Evolutionary conservation across 2,797 vertebrate species (phyloP).

Genomic region (Micropoecilia bifurca): DNA sequence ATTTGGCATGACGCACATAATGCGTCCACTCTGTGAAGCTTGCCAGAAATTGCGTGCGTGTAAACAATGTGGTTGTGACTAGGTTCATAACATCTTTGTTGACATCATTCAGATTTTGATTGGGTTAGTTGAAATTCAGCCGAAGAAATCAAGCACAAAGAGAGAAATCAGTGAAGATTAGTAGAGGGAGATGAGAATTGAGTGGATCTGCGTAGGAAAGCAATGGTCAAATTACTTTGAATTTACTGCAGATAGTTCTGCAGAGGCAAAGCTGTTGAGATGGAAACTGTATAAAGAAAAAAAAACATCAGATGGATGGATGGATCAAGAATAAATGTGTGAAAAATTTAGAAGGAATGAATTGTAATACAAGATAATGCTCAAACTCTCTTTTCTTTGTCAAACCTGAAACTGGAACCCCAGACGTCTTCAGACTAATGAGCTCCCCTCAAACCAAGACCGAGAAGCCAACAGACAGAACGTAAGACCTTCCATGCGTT

Average conservation of each 20-base stretch:
- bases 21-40: not conserved
- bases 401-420: not conserved
- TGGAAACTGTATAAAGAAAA: not conserved
- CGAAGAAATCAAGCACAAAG: not conserved
- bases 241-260: not conserved
- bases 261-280: not conserved
- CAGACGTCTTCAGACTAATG: not conserved
- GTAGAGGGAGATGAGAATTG: not conserved
- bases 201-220: not conserved
- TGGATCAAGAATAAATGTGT: not conserved
- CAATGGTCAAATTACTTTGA: not conserved
- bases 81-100: not conserved
- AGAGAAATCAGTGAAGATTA: too few relatives aligned
- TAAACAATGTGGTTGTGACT: not conserved
- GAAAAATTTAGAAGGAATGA: not conserved
- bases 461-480: constrained; percentile 23
- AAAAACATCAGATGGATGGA: not conserved
- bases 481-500: constrained; percentile 21
- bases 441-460: constrained; percentile 6
- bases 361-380: not conserved
- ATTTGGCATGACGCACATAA: not conserved
- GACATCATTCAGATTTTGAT: not conserved
- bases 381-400: not conserved
- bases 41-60: not conserved
- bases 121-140: too few relatives aligned